Base-by-base conservation (phyloP, 2,797 vertebrate species). In the Spheniscus humboldti region DNA sequence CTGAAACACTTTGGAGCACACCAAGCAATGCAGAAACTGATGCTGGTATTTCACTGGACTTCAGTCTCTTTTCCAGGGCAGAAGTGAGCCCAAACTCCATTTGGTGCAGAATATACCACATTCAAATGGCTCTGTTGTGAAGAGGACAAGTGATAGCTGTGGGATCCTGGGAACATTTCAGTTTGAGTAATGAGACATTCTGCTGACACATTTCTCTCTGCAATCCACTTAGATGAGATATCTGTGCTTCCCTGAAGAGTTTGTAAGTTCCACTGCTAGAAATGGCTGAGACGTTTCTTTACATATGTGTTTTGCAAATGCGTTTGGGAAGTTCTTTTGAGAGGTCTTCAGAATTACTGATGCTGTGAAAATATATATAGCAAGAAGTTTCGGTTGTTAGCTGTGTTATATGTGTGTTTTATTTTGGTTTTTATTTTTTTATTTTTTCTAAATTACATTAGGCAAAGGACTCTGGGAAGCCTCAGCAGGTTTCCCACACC, bases 401-500 rank as follows among this genome's bases (percentile, higher is more conserved):
- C 56, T 78, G 35, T 72, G 31, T 93, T 90, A 27, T 24, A 5
- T 35, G 8, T 11, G 35, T 73, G 39, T 0, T 72, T 73, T 47
- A 27, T 43, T 81, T 60, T 9, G 14, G 8, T 3, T 4, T 28
- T 64, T 31, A 1, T 52, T 57, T 9, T 13, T 18, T n/a, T 41
- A 8, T 73, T 88, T 89, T 86, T 62, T 27, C 67, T 92, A 33
- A 83, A 83, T 94, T 64, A 12, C 68, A 72, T 79, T 86, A 99
- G 99, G 99, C 98, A 52, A 98, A 97, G 47, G 99, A 99, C 96
- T 99, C 99, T 1, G 99, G 99, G 31, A 99, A 98, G 78, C 99
- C 99, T 5, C 98, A 98, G n/a, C 98, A 99, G 84, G 98, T 98
- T 22, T 99, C 99, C 17, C 98, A 98, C 57, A 98, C 99, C 53